Evolutionary conservation across 2,797 vertebrate genomes (phyloP).

Genomic region (Mycteria americana): DNA sequence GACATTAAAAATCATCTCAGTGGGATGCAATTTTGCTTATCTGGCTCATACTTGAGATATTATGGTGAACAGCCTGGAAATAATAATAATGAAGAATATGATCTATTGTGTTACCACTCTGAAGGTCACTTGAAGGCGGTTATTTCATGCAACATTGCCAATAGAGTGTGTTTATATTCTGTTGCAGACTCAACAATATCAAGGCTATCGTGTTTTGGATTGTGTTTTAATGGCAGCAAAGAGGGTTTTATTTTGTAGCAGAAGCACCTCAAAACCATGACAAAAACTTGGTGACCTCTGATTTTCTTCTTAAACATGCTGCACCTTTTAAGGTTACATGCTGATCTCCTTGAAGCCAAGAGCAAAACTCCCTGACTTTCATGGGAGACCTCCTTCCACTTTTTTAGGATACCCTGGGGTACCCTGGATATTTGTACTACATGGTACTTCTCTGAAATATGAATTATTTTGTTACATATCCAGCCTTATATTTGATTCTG

Average conservation of each 20-base stretch:
- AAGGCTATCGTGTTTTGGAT: slow-evolving; percentile 63
- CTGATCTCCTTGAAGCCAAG: neutral
- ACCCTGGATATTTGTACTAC: neutral
- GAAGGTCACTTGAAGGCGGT: slow-evolving; percentile 64
- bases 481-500: neutral
- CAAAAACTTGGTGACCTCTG: neutral
- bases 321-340: neutral
- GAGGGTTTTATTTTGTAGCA: neutral
- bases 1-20: slow-evolving; percentile 60
- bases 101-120: slow-evolving; percentile 54
- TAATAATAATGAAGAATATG: slow-evolving; percentile 67
- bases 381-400: neutral
- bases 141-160: slow-evolving; percentile 48
- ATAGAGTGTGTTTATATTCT: slow-evolving; percentile 57
- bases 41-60: slow-evolving; percentile 54
- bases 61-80: slow-evolving; percentile 51
- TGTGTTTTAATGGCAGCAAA: slow-evolving; percentile 50
- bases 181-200: slow-evolving; percentile 64
- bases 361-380: neutral
- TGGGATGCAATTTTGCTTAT: slow-evolving; percentile 64
- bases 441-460: neutral
- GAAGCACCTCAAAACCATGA: neutral
- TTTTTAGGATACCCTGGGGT: neutral
- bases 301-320: neutral
- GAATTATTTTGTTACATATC: neutral